A percentile compares a stretch with the other conserved stretches of the same genome.
Conservation (phyloP, 2,888 invertebrate species). For the Drosophila macrospina region DNA sequence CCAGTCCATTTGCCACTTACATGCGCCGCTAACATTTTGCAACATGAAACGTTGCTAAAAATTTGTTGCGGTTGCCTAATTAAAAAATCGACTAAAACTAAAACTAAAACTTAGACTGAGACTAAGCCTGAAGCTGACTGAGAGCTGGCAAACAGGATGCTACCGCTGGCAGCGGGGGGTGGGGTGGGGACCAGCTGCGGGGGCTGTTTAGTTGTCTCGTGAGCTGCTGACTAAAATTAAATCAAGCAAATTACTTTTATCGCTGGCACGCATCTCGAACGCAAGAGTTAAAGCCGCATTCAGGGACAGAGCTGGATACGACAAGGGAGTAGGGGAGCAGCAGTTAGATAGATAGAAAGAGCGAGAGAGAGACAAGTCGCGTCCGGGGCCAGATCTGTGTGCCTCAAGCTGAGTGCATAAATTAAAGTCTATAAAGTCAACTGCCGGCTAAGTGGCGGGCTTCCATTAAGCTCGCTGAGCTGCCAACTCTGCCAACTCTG, state of each 20-base stretch:
- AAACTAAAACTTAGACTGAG: constrained; percentile 15
- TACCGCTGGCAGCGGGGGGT: constrained; percentile 29
- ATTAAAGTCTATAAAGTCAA: constrained; percentile 79
- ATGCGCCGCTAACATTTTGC: constrained; percentile 72
- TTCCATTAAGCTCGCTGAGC: constrained; percentile 80
- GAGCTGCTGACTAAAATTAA: constrained; percentile 80
- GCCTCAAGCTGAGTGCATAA: constrained; percentile 74
- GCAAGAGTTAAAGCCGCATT: constrained; percentile 74
- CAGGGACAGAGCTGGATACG: constrained; percentile 55
- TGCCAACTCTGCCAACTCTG: constrained; percentile 80
- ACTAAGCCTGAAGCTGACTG: constrained; percentile 27
- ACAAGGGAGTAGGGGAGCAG: constrained; percentile 9
- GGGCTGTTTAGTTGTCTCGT: constrained; percentile 70
- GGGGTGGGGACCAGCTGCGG: constrained; percentile 38
- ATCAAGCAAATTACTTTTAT: constrained; percentile 81
- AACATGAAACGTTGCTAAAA: constrained; percentile 73
- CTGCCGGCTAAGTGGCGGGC: constrained; percentile 78
- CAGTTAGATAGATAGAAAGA: neutral
- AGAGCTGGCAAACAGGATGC: constrained; percentile 73
- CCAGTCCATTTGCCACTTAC: constrained; percentile 74
- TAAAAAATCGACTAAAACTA: constrained; percentile 60
- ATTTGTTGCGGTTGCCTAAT: constrained; percentile 74
- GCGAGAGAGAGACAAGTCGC: constrained; percentile 6
- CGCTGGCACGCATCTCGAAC: constrained; percentile 79
- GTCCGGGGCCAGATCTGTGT: constrained; percentile 56